Evolutionary conservation across 2,113 vertebrate species (phyloP).

Genomic region (Pheucticus melanocephalus): DNA sequence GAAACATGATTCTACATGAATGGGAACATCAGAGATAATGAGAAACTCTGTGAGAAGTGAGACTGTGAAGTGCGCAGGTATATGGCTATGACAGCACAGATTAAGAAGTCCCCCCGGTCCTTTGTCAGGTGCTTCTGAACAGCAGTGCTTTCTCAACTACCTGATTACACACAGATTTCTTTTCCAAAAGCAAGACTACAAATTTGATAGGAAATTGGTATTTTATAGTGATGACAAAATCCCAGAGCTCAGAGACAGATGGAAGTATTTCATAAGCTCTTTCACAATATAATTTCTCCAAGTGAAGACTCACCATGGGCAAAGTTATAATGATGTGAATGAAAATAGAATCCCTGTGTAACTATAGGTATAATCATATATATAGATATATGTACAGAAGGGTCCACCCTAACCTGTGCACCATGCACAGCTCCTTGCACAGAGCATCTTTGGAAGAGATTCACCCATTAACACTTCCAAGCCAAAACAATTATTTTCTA

Average conservation of each 20-base stretch:
- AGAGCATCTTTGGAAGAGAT: not conserved
- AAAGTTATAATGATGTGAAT: not conserved
- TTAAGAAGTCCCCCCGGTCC: not conserved
- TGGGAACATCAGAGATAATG: not conserved
- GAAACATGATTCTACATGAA: not conserved
- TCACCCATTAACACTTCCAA: not conserved
- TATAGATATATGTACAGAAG: accelerated
- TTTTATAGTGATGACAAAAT: not conserved
- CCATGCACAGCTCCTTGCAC: not conserved
- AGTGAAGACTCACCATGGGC: accelerated
- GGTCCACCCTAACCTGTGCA: not conserved
- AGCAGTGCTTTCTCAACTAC: not conserved
- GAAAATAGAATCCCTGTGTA: not conserved
- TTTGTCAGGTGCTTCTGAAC: not conserved
- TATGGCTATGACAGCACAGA: not conserved
- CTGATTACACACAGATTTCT: not conserved
- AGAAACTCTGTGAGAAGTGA: not conserved
- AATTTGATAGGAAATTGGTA: not conserved
- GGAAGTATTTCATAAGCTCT: not conserved
- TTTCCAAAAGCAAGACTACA: not conserved
- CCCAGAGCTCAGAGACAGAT: not conserved
- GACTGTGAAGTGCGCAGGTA: not conserved
- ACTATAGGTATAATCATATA: not conserved
- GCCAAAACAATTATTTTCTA: not conserved
- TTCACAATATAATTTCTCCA: not conserved